phyloP scores from a whole-genome alignment of 1,140 invertebrate genomes.

The Listronotus oregonensis region DNA sequence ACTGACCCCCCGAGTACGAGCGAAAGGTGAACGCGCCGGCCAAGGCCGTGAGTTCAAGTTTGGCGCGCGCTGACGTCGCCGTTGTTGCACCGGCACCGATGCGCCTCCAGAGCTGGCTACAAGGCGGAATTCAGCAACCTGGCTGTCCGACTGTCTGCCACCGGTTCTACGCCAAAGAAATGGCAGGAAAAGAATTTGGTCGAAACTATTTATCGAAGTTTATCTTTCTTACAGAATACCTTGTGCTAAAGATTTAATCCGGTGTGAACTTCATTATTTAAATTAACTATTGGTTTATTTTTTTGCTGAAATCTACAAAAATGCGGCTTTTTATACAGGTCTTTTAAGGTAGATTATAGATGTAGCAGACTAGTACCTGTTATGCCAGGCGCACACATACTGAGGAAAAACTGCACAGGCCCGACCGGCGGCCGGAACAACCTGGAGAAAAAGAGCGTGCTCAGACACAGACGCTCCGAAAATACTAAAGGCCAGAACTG shows the following conservation, averaged over 20 bases:
- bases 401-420: no score
- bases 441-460: no score
- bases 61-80: conserved; percentile 17
- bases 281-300: no score
- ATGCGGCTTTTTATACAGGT: no score
- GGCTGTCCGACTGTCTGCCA: conserved; percentile 11
- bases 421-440: no score
- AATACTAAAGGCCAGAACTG: no score
- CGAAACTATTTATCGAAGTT: neutral
- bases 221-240: neutral
- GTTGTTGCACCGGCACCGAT: conserved; percentile 10
- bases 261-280: no score
- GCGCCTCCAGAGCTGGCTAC: conserved; percentile 13
- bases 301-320: no score
- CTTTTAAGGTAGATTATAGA: no score
- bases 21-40: conserved; percentile 19
- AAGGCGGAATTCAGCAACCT: conserved; percentile 16
- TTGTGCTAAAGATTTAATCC: neutral
- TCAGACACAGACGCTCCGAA: no score
- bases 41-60: conserved; percentile 30
- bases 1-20: conserved; percentile 24
- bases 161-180: conserved; percentile 23
- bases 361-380: no score
- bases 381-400: no score
- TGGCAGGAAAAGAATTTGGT: conserved; percentile 2